These are phyloP conservation scores for Leptestheria dahalacensis DNA, from an alignment of 1,140 invertebrate genomes.

Conservation along the genomic window DNA sequence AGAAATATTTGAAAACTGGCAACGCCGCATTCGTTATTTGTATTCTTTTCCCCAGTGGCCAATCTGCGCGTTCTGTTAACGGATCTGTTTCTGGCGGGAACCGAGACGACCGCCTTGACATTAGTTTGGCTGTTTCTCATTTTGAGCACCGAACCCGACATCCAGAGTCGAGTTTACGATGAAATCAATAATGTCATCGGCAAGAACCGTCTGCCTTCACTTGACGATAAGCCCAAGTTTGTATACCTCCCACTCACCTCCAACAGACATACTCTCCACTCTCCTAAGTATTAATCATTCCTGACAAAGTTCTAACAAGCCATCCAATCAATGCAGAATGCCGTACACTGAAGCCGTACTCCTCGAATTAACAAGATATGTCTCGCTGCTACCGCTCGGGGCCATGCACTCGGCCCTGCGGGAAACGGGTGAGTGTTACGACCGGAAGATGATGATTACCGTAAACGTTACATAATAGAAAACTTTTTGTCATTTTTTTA, in stretches of 20 bases:
- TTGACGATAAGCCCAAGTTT: conserved; percentile 16
- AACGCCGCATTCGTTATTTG: not conserved
- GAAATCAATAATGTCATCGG: conserved; percentile 44
- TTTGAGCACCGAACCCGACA: conserved; percentile 44
- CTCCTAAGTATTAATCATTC: not conserved
- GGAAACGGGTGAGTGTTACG: not conserved
- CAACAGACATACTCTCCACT: too few relatives aligned
- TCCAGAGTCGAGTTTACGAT: conserved; percentile 46
- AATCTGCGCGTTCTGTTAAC: conserved; percentile 14
- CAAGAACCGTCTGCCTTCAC: not conserved
- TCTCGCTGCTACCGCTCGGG: conserved; percentile 15
- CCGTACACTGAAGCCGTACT: conserved; percentile 19
- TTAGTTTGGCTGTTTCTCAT: conserved; percentile 52
- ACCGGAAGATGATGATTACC: too few relatives aligned
- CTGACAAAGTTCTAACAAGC: not conserved
- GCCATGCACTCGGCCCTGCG: not conserved
- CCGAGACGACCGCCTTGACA: conserved; percentile 50
- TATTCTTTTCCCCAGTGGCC: conserved; percentile 10
- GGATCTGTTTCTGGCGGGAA: conserved; percentile 24
- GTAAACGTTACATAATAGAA: not conserved
- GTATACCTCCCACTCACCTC: too few relatives aligned
- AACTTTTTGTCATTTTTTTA: conserved; percentile 5
- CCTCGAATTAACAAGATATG: conserved; percentile 17
- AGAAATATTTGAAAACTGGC: not conserved
- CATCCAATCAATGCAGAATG: conserved; percentile 1